Percentiles rank a stretch among this genome's conserved stretches.
These are phyloP conservation scores for Phoxinus phoxinus DNA, from an alignment of 2,113 vertebrate species.

Conservation along the genomic window DNA sequence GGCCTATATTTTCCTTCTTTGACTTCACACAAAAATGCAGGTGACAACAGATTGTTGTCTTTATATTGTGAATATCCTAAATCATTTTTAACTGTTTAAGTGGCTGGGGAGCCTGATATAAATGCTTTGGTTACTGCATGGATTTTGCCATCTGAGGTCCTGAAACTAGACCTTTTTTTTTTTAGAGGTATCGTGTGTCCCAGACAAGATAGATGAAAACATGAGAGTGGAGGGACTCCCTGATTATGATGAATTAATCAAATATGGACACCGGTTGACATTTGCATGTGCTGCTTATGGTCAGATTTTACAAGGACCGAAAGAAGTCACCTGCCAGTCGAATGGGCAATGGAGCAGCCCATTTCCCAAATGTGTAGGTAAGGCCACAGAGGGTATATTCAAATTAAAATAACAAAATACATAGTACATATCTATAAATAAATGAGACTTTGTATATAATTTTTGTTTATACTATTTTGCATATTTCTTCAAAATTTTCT, in stretches of 20 bases:
- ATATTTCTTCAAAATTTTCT: not conserved
- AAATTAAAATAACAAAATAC: no score
- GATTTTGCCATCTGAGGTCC: not conserved
- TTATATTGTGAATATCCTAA: not conserved
- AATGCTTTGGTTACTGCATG: not conserved
- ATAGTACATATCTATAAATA: no score
- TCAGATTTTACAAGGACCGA: conserved; percentile 20
- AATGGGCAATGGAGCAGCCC: conserved; percentile 77
- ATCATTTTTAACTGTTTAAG: no score
- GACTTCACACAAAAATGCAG: not conserved
- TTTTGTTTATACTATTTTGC: not conserved
- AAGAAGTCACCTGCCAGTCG: conserved; percentile 34
- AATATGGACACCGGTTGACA: conserved; percentile 27
- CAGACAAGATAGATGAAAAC: not conserved
- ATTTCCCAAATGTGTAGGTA: conserved; percentile 83
- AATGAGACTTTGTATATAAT: no score
- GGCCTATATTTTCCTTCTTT: not conserved
- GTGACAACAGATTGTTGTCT: not conserved
- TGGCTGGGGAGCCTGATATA: not conserved
- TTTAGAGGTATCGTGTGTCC: conserved; percentile 21
- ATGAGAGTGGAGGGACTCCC: conserved; percentile 22
- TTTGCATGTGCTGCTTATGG: conserved; percentile 20
- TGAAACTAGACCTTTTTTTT: not conserved
- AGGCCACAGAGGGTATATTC: conserved; percentile 19
- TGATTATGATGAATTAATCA: conserved; percentile 1